phyloP scores from a whole-genome alignment of 1,140 invertebrate genomes.

The Neodiprion virginianus region DNA sequence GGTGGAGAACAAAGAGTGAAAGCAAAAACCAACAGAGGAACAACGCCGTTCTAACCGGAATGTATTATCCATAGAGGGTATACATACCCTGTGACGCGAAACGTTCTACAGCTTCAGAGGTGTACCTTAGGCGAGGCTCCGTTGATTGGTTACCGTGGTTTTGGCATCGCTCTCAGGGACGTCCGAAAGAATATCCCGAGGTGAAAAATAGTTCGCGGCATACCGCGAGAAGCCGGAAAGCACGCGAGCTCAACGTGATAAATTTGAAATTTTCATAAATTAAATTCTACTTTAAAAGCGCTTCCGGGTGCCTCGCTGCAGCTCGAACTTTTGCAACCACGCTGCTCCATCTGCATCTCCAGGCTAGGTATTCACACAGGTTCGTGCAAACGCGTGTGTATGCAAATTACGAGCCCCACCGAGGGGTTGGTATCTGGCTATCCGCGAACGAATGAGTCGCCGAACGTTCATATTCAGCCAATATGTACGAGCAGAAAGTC shows the following conservation, averaged over 20 bases:
- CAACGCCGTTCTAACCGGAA: not conserved
- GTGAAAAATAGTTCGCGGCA: not conserved
- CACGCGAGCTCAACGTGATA: not conserved
- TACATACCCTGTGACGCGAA: not conserved
- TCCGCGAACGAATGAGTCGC: not conserved
- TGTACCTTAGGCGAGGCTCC: not conserved
- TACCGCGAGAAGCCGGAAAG: slow-evolving; percentile 7
- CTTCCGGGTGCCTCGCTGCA: not conserved
- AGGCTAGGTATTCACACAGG: too few species aligned
- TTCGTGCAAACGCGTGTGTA: not conserved
- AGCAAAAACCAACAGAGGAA: not conserved
- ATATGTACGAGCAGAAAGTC: not conserved
- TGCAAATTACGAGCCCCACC: not conserved
- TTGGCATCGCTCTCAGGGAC: not conserved
- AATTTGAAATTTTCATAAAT: not conserved
- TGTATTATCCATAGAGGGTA: not conserved
- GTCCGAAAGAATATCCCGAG: not conserved
- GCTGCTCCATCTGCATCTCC: not conserved
- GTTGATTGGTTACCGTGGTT: not conserved
- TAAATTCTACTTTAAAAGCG: slow-evolving; percentile 5
- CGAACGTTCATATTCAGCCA: not conserved
- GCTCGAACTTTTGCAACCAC: not conserved
- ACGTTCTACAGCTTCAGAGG: not conserved
- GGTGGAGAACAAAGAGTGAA: not conserved
- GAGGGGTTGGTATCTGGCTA: not conserved